Evolutionary conservation across 2,888 invertebrate genomes (phyloP), one percentile per base, ranked within the genome.

Genomic region (Sinodicranocentrus sp.): DNA sequence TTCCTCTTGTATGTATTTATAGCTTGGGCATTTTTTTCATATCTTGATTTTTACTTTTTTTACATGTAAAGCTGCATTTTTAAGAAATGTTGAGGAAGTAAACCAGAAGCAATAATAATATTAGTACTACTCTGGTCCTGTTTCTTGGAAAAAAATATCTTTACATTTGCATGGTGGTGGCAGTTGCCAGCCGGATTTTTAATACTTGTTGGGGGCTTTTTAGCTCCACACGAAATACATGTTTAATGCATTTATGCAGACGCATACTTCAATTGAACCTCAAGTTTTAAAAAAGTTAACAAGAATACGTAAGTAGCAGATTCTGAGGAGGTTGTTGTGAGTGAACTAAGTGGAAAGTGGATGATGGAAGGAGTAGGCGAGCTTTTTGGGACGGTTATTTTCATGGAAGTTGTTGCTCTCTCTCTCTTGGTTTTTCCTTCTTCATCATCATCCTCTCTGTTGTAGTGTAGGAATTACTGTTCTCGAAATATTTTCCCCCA

Each of bases 301-400:
- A 72, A 23, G 39, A 72, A 57, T 39, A 72, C n/a, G n/a, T n/a
- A 28, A 52, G 2, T 33, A 28, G 8, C 17, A 63, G 8, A 17
- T 17, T 17, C 28, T n/a, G n/a, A n/a, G n/a, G n/a, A n/a, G n/a
- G 15, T 21, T 57, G 1, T 13, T 67, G 67, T 3, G 33, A 33
- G n/a, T 17, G 6, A 72, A 59, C 44, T 21, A 72, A 39, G 59
- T 59, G 57, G 72, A 57, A n/a, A 72, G 57, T 72, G 71, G 72
- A 72, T 54, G 52, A 10, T 33, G 3, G 6, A 39, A 39, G 17
- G n/a, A 48, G 48, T 17, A 15, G 48, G 26, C 87, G 86, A 85
- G 79, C 28, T 84, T 87, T 85, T 85, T 87, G 87, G 87, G 65
- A 48, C 76, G 86, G 85, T 80, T 85, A 85, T 79, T 85, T 84